Base-by-base conservation (phyloP, 2,113 vertebrate species). In the Rutilus rutilus region DNA sequence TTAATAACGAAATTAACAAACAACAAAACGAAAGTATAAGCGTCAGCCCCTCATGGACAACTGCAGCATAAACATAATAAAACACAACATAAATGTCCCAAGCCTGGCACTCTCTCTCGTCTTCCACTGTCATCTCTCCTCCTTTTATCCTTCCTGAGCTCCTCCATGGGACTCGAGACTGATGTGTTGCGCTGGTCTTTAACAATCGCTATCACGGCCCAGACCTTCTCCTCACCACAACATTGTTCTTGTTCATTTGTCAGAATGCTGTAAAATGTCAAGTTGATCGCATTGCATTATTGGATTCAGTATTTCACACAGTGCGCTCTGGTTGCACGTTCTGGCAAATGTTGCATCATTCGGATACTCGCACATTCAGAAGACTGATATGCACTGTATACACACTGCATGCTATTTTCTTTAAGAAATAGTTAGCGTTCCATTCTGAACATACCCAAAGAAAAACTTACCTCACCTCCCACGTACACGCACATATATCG, bases 401-500 rank as follows among this genome's bases (percentile, higher is more conserved):
- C 47, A 69, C 39, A 47, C 23, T 9, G 25, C 79, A 50, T 52
- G 39, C 45, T 81, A 30, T 39, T 81, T 64, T 80, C 78, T 64
- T 81, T 81, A 14, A 65, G n/a, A 65, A 30, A 65, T 47, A 81
- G n/a, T 77, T 19, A 15, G 33, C 47, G 45, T 64, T 27, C 60
- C 60, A 88, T 91, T 57, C 86, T 88, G 91, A 88, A 86, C 90
- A 80, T 65, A 59, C 36, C 47, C 39, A 71, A 67, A 36, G 42
- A 30, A 74, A 54, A 77, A 77, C 75, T 27, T 77, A 19, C 47
- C 75, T 77, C 27, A 54, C 25, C 45, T 77, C 45, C 47, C 50
- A 54, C n/a, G 4, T 54, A 33, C n/a, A 77, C 14, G 1, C 45
- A 76, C 73, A 52, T 25, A 76, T 71, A 42, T 71, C 69, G 23